Conservation (phyloP, 2,888 invertebrate species). For the Adineta ricciae region DNA sequence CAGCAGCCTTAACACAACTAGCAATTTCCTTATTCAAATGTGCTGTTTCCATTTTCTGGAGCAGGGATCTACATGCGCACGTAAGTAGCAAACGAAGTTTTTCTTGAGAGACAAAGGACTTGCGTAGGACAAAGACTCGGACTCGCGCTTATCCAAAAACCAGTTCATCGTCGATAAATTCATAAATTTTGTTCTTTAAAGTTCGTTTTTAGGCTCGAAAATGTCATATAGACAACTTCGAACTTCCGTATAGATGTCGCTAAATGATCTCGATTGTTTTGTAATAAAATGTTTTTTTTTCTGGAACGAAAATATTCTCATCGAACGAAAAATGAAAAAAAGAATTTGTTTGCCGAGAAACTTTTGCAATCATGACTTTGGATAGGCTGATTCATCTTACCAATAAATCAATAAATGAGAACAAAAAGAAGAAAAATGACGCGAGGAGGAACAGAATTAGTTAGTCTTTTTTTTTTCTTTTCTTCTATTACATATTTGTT, state of each 20-base stretch:
- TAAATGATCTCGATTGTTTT: background rate
- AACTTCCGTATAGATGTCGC: background rate
- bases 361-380: too few relatives aligned
- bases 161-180: background rate
- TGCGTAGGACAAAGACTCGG: background rate
- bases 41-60: background rate
- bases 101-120: background rate
- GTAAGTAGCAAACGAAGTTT: background rate
- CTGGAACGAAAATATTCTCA: too few relatives aligned
- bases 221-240: background rate
- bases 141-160: background rate
- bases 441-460: background rate
- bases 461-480: background rate
- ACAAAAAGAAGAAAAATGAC: conserved; percentile 3
- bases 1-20: conserved; percentile 18
- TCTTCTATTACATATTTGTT: background rate
- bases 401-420: background rate
- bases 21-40: background rate
- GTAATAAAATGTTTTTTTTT: too few relatives aligned
- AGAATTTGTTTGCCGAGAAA: too few relatives aligned
- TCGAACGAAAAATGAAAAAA: too few relatives aligned
- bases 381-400: background rate
- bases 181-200: background rate
- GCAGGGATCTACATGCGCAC: background rate
- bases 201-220: background rate